Conservation (phyloP, 2,113 vertebrate species). For the Oreocharis arfaki region DNA sequence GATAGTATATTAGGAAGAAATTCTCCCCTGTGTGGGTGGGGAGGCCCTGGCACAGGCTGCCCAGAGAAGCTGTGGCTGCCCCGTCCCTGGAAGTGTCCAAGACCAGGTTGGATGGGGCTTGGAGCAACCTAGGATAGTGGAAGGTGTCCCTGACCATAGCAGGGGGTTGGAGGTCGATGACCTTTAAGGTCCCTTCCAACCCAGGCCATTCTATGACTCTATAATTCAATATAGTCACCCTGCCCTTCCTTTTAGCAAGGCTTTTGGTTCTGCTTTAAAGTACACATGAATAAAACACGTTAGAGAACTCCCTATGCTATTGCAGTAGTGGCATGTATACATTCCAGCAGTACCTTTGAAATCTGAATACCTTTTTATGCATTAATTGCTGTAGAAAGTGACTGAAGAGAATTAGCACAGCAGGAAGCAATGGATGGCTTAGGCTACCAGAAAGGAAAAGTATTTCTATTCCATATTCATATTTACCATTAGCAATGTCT, state of each 20-base stretch:
- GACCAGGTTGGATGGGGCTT: background rate
- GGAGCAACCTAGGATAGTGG: rapidly evolving
- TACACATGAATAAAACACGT: background rate
- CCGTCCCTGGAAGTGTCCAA: background rate
- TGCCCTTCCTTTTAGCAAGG: background rate
- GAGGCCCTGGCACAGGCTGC: background rate
- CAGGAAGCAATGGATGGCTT: background rate
- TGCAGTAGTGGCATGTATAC: background rate
- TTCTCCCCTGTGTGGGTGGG: background rate
- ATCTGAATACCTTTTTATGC: background rate
- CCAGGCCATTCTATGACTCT: background rate
- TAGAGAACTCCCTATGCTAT: background rate
- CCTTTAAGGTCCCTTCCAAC: background rate
- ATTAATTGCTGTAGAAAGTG: background rate
- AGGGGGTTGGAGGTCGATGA: background rate
- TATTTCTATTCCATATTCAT: background rate
- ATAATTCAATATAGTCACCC: background rate
- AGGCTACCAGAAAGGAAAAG: background rate
- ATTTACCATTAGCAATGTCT: background rate
- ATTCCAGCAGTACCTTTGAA: background rate
- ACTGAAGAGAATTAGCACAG: background rate
- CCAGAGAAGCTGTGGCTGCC: background rate
- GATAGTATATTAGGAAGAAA: background rate
- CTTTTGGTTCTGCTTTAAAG: background rate
- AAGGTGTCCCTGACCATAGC: background rate